These are phyloP conservation scores for Rhingia rostrata DNA, from an alignment of 2,888 invertebrate species.

Conservation along the genomic window DNA sequence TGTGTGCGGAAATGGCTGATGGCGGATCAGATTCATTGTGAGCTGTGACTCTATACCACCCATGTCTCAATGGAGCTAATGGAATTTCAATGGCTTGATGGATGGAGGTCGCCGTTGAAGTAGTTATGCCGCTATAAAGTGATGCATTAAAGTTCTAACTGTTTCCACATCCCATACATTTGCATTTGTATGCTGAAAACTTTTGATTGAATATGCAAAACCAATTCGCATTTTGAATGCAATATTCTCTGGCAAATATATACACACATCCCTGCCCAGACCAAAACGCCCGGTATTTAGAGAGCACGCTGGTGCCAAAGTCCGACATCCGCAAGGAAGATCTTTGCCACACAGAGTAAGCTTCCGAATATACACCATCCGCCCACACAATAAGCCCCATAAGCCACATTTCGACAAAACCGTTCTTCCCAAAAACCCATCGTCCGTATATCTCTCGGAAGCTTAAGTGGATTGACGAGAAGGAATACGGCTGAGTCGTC, in stretches of 20 bases:
- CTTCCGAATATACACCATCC: slow-evolving; percentile 30
- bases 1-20: background rate
- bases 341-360: slow-evolving; percentile 26
- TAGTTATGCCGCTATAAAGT: slow-evolving; percentile 40
- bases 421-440: background rate
- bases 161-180: slow-evolving; percentile 60
- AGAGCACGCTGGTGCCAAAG: slow-evolving; percentile 32
- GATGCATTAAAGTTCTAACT: slow-evolving; percentile 61
- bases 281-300: background rate
- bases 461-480: slow-evolving; percentile 32
- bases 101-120: slow-evolving; percentile 30
- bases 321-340: slow-evolving; percentile 35
- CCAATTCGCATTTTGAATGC: slow-evolving; percentile 71
- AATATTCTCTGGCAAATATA: slow-evolving; percentile 57
- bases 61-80: slow-evolving; percentile 38
- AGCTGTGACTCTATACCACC: background rate
- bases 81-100: slow-evolving; percentile 58
- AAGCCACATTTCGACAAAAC: background rate
- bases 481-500: background rate
- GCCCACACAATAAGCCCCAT: background rate
- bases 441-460: slow-evolving; percentile 24
- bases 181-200: slow-evolving; percentile 71
- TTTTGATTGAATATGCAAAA: slow-evolving; percentile 76
- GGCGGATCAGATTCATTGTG: slow-evolving; percentile 17
- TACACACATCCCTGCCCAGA: slow-evolving; percentile 3